phyloP scores from a whole-genome alignment of 2,888 invertebrate genomes.

The Abrostola triplasia region DNA sequence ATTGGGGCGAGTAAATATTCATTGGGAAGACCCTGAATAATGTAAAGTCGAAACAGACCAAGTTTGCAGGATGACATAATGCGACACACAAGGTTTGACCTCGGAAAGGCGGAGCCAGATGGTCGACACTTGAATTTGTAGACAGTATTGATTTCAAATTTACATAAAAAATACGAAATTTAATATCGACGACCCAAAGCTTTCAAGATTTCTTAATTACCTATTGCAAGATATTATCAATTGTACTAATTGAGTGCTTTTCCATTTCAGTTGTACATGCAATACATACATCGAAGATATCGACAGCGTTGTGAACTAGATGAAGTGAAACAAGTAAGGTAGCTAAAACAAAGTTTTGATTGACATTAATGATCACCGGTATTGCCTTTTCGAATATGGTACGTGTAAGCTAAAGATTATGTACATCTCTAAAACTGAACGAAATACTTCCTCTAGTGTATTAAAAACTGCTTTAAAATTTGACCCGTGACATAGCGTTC shows the following conservation, averaged over 20 bases:
- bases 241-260: no score
- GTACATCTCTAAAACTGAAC: background rate
- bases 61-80: conserved; percentile 62
- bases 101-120: conserved; percentile 13
- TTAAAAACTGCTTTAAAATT: conserved; percentile 26
- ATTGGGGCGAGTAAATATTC: conserved; percentile 69
- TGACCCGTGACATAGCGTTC: conserved; percentile 12
- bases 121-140: conserved; percentile 10
- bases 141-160: conserved; percentile 2
- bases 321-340: no score
- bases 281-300: no score
- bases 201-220: background rate
- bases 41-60: conserved; percentile 66
- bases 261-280: no score
- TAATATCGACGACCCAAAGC: background rate
- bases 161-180: background rate
- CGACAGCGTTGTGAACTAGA: no score
- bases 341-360: no score
- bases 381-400: no score
- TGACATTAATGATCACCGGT: no score
- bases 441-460: background rate
- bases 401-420: no score
- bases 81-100: conserved; percentile 60
- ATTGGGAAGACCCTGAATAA: conserved; percentile 68
- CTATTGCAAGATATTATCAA: background rate